Evolutionary conservation across 2,113 vertebrate species (phyloP).

Genomic region (Tautogolabrus adspersus): DNA sequence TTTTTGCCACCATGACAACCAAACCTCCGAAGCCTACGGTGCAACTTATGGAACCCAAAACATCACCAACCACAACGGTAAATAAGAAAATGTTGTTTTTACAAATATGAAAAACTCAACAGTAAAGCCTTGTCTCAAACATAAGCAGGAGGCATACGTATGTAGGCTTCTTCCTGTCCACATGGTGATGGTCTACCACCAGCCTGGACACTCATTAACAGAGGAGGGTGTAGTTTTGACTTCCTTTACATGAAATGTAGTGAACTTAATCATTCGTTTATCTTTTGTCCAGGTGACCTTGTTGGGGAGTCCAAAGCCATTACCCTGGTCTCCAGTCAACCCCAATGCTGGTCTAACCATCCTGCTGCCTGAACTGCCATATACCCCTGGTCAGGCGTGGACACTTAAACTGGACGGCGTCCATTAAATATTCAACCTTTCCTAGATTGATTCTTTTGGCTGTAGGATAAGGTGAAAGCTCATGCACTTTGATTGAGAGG

Average conservation of each 20-base stretch:
- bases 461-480: neutral
- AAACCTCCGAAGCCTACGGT: conserved; percentile 37
- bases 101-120: no score
- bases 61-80: conserved; percentile 65
- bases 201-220: no score
- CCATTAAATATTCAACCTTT: conserved; percentile 3
- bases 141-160: no score
- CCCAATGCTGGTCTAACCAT: conserved; percentile 79
- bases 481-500: neutral
- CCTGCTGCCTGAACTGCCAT: conserved; percentile 80
- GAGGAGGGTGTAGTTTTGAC: neutral
- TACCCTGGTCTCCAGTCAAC: conserved; percentile 83
- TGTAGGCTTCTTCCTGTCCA: no score
- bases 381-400: conserved; percentile 83
- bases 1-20: conserved; percentile 68
- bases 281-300: conserved; percentile 83
- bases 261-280: neutral
- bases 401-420: conserved; percentile 84
- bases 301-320: conserved; percentile 79
- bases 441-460: neutral
- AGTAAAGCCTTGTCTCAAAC: neutral
- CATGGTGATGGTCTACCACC: no score
- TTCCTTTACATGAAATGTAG: neutral
- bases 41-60: conserved; percentile 63
- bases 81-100: neutral